phyloP scores from a whole-genome alignment of 1,140 invertebrate genomes.

The Amyelois transitella region DNA sequence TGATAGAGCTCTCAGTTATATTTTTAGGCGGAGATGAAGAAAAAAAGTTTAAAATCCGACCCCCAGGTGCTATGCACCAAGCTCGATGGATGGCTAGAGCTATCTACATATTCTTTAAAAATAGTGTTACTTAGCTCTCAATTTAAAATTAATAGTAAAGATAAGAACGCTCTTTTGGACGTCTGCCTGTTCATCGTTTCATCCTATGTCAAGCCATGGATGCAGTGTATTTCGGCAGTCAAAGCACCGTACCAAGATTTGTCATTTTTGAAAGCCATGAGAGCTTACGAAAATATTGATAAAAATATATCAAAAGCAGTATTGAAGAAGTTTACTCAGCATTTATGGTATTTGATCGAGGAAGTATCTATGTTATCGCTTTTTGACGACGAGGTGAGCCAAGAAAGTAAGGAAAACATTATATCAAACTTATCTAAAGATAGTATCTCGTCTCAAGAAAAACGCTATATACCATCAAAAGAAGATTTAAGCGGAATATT shows the following conservation, averaged over 20 bases:
- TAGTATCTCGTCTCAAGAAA: not conserved
- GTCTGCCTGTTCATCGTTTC: too few relatives aligned
- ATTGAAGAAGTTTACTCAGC: not conserved
- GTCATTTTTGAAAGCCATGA: not conserved
- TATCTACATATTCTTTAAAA: not conserved
- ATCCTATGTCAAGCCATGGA: not conserved
- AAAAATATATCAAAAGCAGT: constrained; percentile 3
- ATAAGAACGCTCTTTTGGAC: not conserved
- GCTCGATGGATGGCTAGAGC: not conserved
- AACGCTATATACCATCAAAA: constrained; percentile 1
- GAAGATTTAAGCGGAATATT: not conserved
- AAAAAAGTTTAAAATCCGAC: not conserved
- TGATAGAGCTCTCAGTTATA: not conserved
- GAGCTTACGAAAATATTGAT: too few relatives aligned
- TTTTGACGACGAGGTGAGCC: not conserved
- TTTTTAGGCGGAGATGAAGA: too few relatives aligned
- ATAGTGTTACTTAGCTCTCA: constrained; percentile 1
- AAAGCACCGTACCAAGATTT: not conserved
- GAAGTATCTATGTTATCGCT: too few relatives aligned
- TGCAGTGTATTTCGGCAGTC: not conserved
- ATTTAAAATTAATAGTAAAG: not conserved
- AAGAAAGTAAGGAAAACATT: not conserved
- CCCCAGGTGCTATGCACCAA: not conserved
- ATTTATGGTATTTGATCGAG: too few relatives aligned
- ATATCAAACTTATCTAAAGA: not conserved